Evolutionary conservation across 1,140 invertebrate genomes (phyloP), one percentile per base, ranked within the genome.

Genomic region (Bombus cullumanus): DNA sequence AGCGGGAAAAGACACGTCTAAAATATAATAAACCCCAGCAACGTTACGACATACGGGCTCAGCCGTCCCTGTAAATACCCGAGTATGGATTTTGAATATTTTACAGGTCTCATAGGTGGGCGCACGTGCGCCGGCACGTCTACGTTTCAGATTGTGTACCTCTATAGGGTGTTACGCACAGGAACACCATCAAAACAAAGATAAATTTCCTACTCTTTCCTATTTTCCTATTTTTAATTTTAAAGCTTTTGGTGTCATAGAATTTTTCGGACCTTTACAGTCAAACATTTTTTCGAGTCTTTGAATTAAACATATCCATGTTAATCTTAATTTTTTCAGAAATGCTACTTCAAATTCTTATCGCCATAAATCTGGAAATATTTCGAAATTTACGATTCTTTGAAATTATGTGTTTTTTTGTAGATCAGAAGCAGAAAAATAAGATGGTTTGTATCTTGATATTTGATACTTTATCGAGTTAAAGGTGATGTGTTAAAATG

Each of bases 41-140:
- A 80, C 78, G 85, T 82, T 75, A 82, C 88, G 74, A 81, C 81
- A 71, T 76, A 89, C 87, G 79, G 84, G 72, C 79, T 89, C 83
- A 75, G 74, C 71, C 88, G 77, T 66, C 88, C 88, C 82, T 87
- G 88, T 90, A 90, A 90, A 90, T 89, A 90, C 83, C 69, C 85
- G 57, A 75, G 89, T 89, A 90, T 90, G 88, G 88, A 90, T 90
- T 90, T 90, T 89, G 89, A 90, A 90, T 89, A 90, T 90, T 89
- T 90, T 87, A 90, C 79, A 66, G 78, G 37, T 77, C 66, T 41
- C 59, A 39, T 53, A 74, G 78, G 71, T 74, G 37, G 34, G 71
- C 79, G 81, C 72, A 53, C 79, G 79, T 57, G 79, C 62, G 22
- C 3, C 57, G 28, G 66, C 41, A 72, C 57, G 34, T 39, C 76